Conservation (phyloP, 1,140 invertebrate species). For the Schmidtea mediterranea region DNA sequence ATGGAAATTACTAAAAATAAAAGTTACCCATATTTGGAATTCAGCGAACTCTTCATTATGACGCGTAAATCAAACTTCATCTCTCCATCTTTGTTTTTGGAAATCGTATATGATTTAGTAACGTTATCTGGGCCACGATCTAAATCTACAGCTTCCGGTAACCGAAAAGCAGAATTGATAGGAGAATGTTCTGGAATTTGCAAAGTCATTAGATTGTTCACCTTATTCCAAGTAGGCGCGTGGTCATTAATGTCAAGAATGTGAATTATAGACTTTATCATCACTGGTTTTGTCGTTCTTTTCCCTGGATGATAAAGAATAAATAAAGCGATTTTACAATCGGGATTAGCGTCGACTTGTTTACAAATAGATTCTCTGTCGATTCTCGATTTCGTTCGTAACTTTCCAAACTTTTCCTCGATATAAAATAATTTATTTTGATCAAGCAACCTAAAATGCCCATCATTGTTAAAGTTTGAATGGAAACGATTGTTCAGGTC, state of each 20-base stretch:
- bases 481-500: too few species aligned
- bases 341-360: slow-evolving; percentile 11
- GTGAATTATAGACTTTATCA: slow-evolving; percentile 1
- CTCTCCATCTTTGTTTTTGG: neutral
- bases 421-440: slow-evolving; percentile 39
- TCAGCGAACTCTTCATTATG: neutral
- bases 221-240: slow-evolving; percentile 13
- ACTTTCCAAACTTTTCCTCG: slow-evolving; percentile 56
- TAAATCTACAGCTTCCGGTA: slow-evolving; percentile 14
- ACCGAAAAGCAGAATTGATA: slow-evolving; percentile 11
- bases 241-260: slow-evolving; percentile 17
- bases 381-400: slow-evolving; percentile 28
- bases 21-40: neutral
- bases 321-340: slow-evolving; percentile 4
- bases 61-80: neutral
- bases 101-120: slow-evolving; percentile 12
- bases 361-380: slow-evolving; percentile 14
- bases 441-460: too few species aligned
- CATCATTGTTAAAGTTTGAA: too few species aligned
- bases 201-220: slow-evolving; percentile 8
- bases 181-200: slow-evolving; percentile 15
- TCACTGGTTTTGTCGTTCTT: slow-evolving; percentile 3
- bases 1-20: too few species aligned
- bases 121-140: slow-evolving; percentile 13
- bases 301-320: slow-evolving; percentile 13